Base-by-base conservation (phyloP, 1,140 invertebrate species). In the Harlomillsia oculata region DNA sequence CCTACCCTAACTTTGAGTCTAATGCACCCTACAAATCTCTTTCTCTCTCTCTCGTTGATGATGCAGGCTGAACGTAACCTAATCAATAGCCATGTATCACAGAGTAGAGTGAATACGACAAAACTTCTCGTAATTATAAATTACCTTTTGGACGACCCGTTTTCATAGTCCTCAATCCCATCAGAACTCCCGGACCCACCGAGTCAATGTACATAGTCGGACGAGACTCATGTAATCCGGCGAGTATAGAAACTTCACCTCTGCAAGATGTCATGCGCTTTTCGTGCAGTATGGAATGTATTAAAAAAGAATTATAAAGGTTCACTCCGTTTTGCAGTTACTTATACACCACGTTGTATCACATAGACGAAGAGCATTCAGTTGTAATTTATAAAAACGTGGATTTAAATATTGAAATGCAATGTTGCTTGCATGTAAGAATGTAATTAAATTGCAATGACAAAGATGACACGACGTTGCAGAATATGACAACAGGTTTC, bases 91-190 rank as follows among this genome's bases (percentile, higher is more conserved):
- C n/a, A 26, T 26, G 5, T 5, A 1, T 23, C 8, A 26, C 16
- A 45, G 6, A 48, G 8, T 13, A 21, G 1, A 45, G 26, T n/a
- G n/a, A n/a, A 5, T 23, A 16, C 28, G 43, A 13, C n/a, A 25
- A 45, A 6, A 11, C 23, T 45, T 20, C 2, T 45, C 14, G 21
- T 26, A 53, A 18, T 13, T 14, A 41, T 30, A 5, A 46, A 48
- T 48, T 54, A 64, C 63, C 63, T 64, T 64, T 64, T 28, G 59
- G 52, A 55, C 63, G 63, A 46, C 63, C 63, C 41, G 40, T 46
- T 60, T 64, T 64, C 54, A 64, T 60, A 32, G 63, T 59, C 61
- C 63, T 48, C 52, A 64, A 56, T 54, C 63, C 63, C 55, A 64
- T 60, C 26, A 64, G 53, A 55, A 64, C 46, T 34, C 59, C 59